These are phyloP conservation scores for Chesias legatella DNA, from an alignment of 2,888 invertebrate genomes.

Conservation along the genomic window DNA sequence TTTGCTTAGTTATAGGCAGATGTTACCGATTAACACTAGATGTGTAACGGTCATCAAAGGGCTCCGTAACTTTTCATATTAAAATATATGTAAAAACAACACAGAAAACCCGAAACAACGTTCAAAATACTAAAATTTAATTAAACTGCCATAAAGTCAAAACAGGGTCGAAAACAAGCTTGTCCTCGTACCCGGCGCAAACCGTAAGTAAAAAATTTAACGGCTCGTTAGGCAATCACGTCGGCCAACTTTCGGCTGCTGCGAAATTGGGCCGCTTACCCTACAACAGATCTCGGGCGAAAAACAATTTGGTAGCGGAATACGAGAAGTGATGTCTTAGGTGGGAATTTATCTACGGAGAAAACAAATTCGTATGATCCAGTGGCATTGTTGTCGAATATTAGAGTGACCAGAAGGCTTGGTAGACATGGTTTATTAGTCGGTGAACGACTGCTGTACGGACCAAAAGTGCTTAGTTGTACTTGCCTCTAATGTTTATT, in stretches of 20 bases:
- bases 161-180: conserved; percentile 37
- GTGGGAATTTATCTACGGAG: too few species aligned
- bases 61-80: conserved; percentile 10
- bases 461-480: too few species aligned
- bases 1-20: too few species aligned
- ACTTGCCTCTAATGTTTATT: too few species aligned
- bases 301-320: neutral
- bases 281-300: conserved; percentile 8
- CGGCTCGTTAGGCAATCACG: conserved; percentile 44
- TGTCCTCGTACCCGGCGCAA: conserved; percentile 26
- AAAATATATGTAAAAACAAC: conserved; percentile 2
- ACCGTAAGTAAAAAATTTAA: conserved; percentile 40
- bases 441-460: too few species aligned
- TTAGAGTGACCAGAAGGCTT: too few species aligned
- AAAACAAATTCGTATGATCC: too few species aligned
- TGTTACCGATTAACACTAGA: too few species aligned
- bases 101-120: conserved; percentile 8
- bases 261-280: conserved; percentile 7
- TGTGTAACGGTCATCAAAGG: neutral
- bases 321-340: neutral
- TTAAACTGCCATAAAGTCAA: conserved; percentile 27
- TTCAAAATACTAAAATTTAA: conserved; percentile 18
- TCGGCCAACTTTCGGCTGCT: conserved; percentile 38
- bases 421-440: too few species aligned
- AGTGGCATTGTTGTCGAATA: too few species aligned